A percentile compares a stretch with the other conserved stretches of the same genome.
phyloP scores from a whole-genome alignment of 1,140 invertebrate species.

The Drosophila orosa region DNA sequence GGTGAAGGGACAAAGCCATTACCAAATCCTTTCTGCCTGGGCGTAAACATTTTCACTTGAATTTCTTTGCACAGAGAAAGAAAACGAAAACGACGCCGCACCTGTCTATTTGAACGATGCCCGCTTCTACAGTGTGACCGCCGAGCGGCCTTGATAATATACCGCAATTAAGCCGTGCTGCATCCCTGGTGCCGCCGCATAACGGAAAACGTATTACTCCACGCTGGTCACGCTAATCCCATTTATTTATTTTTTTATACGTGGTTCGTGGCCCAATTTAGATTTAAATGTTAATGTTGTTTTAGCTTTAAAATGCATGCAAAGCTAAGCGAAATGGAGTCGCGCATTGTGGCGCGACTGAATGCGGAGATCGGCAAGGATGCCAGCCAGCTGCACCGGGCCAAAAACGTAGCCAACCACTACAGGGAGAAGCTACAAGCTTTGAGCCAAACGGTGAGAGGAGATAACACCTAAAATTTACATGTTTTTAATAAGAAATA shows the following conservation, averaged over 20 bases:
- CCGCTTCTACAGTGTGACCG: constrained; percentile 35
- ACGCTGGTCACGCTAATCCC: constrained; percentile 30
- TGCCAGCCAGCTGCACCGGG: constrained; percentile 85
- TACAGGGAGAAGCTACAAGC: constrained; percentile 84
- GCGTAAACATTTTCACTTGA: constrained; percentile 61
- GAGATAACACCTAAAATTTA: background rate
- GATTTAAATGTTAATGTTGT: constrained; percentile 49
- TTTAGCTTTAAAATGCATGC: constrained; percentile 54
- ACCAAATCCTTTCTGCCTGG: constrained; percentile 44
- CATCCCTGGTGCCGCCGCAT: background rate
- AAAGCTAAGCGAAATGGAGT: constrained; percentile 65
- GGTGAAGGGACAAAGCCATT: constrained; percentile 46
- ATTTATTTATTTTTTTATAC: constrained; percentile 74
- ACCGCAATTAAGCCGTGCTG: background rate
- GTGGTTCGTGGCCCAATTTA: constrained; percentile 60
- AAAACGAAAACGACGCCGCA: constrained; percentile 62
- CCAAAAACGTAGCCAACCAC: constrained; percentile 66
- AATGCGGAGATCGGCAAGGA: constrained; percentile 86
- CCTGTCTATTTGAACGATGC: constrained; percentile 57
- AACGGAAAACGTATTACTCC: background rate
- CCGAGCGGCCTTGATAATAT: background rate
- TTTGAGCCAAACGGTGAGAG: constrained; percentile 70
- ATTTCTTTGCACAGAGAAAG: constrained; percentile 23
- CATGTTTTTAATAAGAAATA: constrained; percentile 15
- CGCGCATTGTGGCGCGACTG: constrained; percentile 85